A percentile compares a stretch with the other conserved stretches of the same genome.
phyloP scores from a whole-genome alignment of 1,140 invertebrate genomes.

The Drosophila watanabei region DNA sequence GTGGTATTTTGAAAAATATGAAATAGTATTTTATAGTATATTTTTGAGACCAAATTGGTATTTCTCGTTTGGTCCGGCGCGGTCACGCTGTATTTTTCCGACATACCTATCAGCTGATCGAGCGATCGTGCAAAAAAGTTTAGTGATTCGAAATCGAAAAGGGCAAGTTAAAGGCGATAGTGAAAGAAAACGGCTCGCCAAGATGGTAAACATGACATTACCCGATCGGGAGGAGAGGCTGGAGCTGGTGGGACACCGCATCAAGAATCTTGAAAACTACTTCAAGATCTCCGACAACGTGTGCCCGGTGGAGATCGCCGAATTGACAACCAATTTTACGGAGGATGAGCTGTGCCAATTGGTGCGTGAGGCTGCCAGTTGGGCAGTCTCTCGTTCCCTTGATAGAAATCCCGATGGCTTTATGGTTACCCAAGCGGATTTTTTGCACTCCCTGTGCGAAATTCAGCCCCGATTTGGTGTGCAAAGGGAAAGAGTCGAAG shows the following conservation, averaged over 20 bases:
- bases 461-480: conserved; percentile 98
- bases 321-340: conserved; percentile 98
- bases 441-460: conserved; percentile 97
- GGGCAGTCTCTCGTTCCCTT: conserved; percentile 88
- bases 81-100: no score
- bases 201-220: conserved; percentile 3
- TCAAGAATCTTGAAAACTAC: conserved; percentile 86
- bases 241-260: conserved; percentile 1
- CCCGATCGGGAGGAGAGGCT: conserved; percentile 4
- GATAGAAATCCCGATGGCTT: conserved; percentile 90
- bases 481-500: conserved; percentile 93
- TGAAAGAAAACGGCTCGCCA: not conserved
- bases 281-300: conserved; percentile 97
- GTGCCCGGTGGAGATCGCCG: conserved; percentile 93
- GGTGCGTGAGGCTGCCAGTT: conserved; percentile 97
- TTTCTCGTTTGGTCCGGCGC: no score
- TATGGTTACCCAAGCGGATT: conserved; percentile 93
- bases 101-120: conserved; percentile 3
- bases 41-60: no score
- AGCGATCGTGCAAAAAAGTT: not conserved
- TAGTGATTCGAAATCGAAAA: not conserved
- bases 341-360: conserved; percentile 99
- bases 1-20: no score
- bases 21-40: no score
- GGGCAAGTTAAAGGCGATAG: not conserved